phyloP scores from a whole-genome alignment of 2,797 vertebrate genomes.

The Manis crassicaudata region DNA sequence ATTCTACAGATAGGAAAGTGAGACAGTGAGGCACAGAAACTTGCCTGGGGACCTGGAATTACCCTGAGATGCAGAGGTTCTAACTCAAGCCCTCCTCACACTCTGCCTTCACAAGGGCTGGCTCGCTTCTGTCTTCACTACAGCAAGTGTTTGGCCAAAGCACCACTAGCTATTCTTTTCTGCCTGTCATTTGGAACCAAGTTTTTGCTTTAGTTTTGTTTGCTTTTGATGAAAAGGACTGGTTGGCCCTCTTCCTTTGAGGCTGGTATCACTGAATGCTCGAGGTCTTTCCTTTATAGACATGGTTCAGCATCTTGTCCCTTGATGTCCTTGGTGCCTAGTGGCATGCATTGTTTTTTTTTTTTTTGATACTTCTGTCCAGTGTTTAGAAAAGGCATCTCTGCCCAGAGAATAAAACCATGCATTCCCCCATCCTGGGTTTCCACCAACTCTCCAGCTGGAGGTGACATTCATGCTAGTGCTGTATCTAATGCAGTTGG shows the following conservation, averaged over 20 bases:
- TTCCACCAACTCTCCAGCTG: not conserved
- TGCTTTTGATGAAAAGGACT: not conserved
- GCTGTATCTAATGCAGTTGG: not conserved
- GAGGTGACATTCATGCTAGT: rapidly evolving
- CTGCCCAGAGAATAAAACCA: not conserved
- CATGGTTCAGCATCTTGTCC: not conserved
- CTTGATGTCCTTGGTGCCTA: not conserved
- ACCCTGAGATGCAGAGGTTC: not conserved
- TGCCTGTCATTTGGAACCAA: not conserved
- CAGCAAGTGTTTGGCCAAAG: not conserved
- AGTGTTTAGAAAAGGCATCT: not conserved
- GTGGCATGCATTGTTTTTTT: not conserved
- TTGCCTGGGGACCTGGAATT: not conserved
- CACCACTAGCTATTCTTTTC: rapidly evolving
- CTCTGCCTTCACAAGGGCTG: not conserved
- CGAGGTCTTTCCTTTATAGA: no score
- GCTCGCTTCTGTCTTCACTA: not conserved
- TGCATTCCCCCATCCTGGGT: not conserved
- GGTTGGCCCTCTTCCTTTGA: not conserved
- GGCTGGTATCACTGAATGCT: not conserved
- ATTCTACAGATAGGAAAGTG: rapidly evolving
- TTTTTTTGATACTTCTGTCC: not conserved
- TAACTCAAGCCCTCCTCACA: not conserved
- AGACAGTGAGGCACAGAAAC: not conserved
- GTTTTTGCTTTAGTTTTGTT: not conserved